phyloP scores from a whole-genome alignment of 2,113 vertebrate genomes.

The Thalassarche chlororhynchos region DNA sequence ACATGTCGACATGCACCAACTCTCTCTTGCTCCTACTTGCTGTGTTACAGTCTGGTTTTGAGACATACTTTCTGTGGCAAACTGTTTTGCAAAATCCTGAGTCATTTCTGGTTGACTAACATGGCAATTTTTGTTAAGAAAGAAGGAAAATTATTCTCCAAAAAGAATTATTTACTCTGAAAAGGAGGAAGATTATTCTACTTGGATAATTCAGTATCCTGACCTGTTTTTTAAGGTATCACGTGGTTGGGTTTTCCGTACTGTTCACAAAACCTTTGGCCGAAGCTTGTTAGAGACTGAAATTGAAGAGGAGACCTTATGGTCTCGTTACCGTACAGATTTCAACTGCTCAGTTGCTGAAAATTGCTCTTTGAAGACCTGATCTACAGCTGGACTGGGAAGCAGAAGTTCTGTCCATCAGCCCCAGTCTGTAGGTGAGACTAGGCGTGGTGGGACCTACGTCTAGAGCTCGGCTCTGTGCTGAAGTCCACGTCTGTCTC shows the following conservation, averaged over 20 bases:
- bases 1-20: accelerated
- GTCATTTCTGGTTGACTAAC: background rate
- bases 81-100: background rate
- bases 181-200: background rate
- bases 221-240: background rate
- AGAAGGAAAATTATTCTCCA: background rate
- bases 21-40: background rate
- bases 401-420: background rate
- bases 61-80: background rate
- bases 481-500: background rate
- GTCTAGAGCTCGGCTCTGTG: background rate
- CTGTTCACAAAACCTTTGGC: background rate
- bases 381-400: background rate
- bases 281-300: background rate
- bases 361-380: background rate
- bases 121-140: background rate
- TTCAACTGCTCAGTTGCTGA: background rate
- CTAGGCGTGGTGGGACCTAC: background rate
- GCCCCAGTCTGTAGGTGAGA: background rate
- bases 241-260: background rate
- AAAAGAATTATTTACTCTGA: background rate
- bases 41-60: background rate
- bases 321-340: background rate
- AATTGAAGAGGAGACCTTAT: background rate
- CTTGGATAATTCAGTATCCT: background rate